Evolutionary conservation across 1,140 invertebrate genomes (phyloP).

Genomic region (Lethocerus indicus): DNA sequence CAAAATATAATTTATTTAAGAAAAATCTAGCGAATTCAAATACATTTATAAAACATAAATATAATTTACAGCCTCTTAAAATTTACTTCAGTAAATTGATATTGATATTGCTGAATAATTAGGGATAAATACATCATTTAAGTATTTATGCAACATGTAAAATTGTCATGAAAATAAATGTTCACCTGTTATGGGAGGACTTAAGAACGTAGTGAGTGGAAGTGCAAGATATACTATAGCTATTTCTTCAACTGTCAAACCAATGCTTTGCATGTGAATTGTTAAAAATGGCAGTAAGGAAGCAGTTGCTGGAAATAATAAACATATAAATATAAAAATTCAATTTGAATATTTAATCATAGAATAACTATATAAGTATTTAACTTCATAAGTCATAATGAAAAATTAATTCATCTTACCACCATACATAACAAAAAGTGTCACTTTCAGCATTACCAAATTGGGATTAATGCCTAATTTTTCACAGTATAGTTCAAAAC

Average conservation of each 20-base stretch:
- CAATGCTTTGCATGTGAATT: conserved; percentile 75
- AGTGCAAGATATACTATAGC: conserved; percentile 67
- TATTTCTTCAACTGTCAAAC: conserved; percentile 64
- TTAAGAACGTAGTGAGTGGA: conserved; percentile 62
- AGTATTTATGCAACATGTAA: neutral
- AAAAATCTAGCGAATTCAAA: too few relatives aligned
- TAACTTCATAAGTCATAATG: conserved; percentile 2
- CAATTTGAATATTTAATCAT: neutral
- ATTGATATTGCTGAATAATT: too few relatives aligned
- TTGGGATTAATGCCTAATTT: conserved; percentile 42
- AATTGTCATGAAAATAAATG: neutral
- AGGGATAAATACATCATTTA: too few relatives aligned
- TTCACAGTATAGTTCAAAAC: conserved; percentile 19
- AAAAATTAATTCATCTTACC: conserved; percentile 26
- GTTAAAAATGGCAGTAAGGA: conserved; percentile 67
- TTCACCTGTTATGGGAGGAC: conserved; percentile 58
- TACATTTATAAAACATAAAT: too few relatives aligned
- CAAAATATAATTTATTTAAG: neutral
- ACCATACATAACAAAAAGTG: conserved; percentile 63
- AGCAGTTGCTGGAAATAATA: conserved; percentile 42
- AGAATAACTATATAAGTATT: neutral
- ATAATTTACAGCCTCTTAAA: too few relatives aligned
- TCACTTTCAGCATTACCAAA: conserved; percentile 58
- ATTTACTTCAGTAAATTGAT: too few relatives aligned
- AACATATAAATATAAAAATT: too few relatives aligned